Evolutionary conservation across 2,797 vertebrate species (phyloP).

Genomic region (Pipistrellus pipistrellus): DNA sequence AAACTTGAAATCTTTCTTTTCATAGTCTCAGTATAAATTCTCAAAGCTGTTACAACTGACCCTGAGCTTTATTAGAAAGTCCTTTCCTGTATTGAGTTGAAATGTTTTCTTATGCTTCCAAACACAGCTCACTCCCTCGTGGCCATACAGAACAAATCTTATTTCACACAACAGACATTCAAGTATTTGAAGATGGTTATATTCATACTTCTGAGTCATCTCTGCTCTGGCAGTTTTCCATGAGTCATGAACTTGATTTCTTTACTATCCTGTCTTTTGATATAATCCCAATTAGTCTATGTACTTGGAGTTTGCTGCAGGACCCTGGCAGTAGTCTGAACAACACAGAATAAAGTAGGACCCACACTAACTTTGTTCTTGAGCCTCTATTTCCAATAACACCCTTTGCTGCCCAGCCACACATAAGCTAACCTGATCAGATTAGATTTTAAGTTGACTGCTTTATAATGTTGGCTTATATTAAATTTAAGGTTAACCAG

Average conservation of each 20-base stretch:
- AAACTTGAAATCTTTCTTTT: conserved; percentile 64
- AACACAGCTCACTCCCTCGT: conserved; percentile 50
- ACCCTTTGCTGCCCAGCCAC: neutral
- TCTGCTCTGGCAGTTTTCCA: conserved; percentile 28
- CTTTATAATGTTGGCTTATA: conserved; percentile 35
- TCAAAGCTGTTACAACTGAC: conserved; percentile 45
- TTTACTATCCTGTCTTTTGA: conserved; percentile 16
- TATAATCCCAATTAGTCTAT: conserved; percentile 2
- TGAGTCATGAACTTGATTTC: conserved; percentile 68
- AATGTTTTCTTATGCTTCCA: conserved; percentile 53
- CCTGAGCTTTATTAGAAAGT: conserved; percentile 56
- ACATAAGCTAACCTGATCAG: neutral
- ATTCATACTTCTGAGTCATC: conserved; percentile 5
- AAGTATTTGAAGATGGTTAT: conserved; percentile 60
- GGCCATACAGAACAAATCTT: conserved; percentile 49
- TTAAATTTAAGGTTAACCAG: conserved; percentile 26
- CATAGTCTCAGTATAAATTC: conserved; percentile 66
- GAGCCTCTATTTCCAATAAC: neutral
- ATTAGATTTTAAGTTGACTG: neutral
- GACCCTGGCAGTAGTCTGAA: neutral
- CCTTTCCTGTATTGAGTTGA: conserved; percentile 60
- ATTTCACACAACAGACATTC: conserved; percentile 51
- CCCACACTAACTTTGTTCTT: neutral
- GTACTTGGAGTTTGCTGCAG: neutral
- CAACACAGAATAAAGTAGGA: neutral